phyloP scores from a whole-genome alignment of 2,888 invertebrate genomes.

The Dastarcus helophoroides region DNA sequence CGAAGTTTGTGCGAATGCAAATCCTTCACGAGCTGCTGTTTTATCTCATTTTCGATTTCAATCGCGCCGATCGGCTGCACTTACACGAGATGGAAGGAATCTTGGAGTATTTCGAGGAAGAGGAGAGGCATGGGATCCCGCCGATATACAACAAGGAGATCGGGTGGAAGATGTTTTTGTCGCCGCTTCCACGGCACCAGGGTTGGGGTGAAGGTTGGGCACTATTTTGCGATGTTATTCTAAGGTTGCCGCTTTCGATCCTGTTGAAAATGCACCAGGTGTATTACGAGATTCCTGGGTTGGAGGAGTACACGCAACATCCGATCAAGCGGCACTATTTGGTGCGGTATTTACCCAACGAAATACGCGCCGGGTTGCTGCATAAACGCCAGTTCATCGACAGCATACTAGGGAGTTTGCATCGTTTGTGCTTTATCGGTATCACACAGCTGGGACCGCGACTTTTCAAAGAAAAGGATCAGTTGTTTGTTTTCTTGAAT shows the following conservation, averaged over 20 bases:
- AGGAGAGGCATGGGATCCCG: conserved; percentile 38
- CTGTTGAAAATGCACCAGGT: conserved; percentile 55
- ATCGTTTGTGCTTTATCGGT: conserved; percentile 53
- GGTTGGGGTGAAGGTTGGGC: conserved; percentile 57
- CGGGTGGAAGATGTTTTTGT: conserved; percentile 62
- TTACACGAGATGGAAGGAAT: conserved; percentile 28
- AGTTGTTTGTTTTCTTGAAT: conserved; percentile 61
- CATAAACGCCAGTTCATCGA: conserved; percentile 47
- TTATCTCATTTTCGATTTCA: conserved; percentile 49
- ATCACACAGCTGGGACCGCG: conserved; percentile 57
- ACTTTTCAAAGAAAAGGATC: conserved; percentile 53
- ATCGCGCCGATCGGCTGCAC: conserved; percentile 17
- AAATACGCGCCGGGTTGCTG: conserved; percentile 42
- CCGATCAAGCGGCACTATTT: conserved; percentile 54
- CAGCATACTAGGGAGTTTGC: conserved; percentile 43
- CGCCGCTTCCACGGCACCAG: conserved; percentile 48
- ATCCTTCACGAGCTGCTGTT: conserved; percentile 54
- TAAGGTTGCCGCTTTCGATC: conserved; percentile 58
- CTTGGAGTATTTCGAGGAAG: conserved; percentile 25
- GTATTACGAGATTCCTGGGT: conserved; percentile 42
- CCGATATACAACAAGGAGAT: conserved; percentile 41
- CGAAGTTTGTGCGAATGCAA: conserved; percentile 57
- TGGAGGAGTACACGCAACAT: conserved; percentile 50
- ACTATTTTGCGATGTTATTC: conserved; percentile 54
- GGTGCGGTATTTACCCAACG: conserved; percentile 47